phyloP scores from a whole-genome alignment of 2,113 vertebrate genomes.

The Petroica traversi region DNA sequence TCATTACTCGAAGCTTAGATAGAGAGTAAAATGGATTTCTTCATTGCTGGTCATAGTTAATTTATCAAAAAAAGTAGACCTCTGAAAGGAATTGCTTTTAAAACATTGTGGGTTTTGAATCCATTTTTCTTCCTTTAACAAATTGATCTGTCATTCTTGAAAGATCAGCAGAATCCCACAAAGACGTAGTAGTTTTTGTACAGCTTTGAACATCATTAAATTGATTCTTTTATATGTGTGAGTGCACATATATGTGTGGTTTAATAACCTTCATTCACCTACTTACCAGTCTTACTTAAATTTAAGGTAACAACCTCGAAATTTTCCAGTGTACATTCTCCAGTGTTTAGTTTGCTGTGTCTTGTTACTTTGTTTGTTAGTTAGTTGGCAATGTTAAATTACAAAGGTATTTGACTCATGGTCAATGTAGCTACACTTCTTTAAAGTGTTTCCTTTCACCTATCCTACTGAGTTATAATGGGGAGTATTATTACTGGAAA shows the following conservation, averaged over 20 bases:
- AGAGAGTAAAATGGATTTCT: slow-evolving; percentile 2
- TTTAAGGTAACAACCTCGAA: neutral
- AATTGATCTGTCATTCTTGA: slow-evolving; percentile 41
- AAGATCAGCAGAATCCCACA: slow-evolving; percentile 29
- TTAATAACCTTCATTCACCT: neutral
- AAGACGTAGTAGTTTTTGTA: neutral
- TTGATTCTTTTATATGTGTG: neutral
- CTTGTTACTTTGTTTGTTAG: neutral
- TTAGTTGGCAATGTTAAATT: neutral
- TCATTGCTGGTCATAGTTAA: neutral
- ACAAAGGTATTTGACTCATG: neutral
- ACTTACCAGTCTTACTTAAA: neutral
- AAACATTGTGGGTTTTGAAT: slow-evolving; percentile 25
- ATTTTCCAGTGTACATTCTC: neutral
- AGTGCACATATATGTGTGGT: neutral
- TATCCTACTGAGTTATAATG: neutral
- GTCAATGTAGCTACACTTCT: neutral
- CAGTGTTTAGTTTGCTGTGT: neutral
- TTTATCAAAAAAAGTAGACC: slow-evolving; percentile 20
- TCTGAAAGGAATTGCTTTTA: slow-evolving; percentile 33
- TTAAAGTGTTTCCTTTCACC: neutral
- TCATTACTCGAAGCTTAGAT: neutral
- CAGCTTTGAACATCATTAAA: slow-evolving; percentile 8
- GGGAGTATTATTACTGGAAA: neutral
- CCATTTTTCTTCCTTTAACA: slow-evolving; percentile 44